Base-by-base conservation (phyloP, 2,797 vertebrate species). In the Mallotus villosus region DNA sequence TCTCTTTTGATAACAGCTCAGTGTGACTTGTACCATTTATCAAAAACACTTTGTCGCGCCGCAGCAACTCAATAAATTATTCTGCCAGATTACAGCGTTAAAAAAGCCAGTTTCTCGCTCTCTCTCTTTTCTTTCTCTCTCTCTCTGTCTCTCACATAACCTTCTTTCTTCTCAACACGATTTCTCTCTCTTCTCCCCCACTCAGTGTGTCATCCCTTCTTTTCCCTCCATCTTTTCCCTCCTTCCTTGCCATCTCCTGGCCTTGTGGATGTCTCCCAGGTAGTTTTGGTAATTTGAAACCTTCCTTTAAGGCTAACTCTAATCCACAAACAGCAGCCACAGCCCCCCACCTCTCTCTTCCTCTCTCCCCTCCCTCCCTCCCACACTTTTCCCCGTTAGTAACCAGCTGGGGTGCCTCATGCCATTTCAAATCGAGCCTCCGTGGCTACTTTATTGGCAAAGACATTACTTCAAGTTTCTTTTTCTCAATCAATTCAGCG, bases 21-120 rank as follows among this genome's bases (percentile, higher is more conserved):
- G 83, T 85, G 84, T 83, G 87, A 92, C 88, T 91, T 90, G 87
- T 88, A 90, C 84, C 88, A 92, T 93, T 93, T 92, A 94, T 92
- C 87, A 90, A 84, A 86, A 91, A 89, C 78, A 88, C 89, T 89
- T 82, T 88, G 88, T 86, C 85, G 85, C 88, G 87, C 82, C 81
- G 79, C 82, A 74, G 86, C 83, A 88, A 90, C 87, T 88, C 86
- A 87, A 91, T 92, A 88, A 90, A 91, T 92, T 91, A 91, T 92
- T 92, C 90, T 88, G 86, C 90, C 87, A 92, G 90, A 92, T 90
- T 89, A 87, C 78, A 70, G 75, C 87, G 85, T 91, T 88, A 92
- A 81, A 87, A 86, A 91, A 83, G 78, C 84, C 57, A 81, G 79
- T 80, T 82, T 70, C 84, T 84, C 81, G 82, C 85, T 86, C 83